Percentiles rank a stretch among this genome's conserved stretches.
Conservation (phyloP, 2,888 invertebrate genomes). For the Sycophila texana region DNA sequence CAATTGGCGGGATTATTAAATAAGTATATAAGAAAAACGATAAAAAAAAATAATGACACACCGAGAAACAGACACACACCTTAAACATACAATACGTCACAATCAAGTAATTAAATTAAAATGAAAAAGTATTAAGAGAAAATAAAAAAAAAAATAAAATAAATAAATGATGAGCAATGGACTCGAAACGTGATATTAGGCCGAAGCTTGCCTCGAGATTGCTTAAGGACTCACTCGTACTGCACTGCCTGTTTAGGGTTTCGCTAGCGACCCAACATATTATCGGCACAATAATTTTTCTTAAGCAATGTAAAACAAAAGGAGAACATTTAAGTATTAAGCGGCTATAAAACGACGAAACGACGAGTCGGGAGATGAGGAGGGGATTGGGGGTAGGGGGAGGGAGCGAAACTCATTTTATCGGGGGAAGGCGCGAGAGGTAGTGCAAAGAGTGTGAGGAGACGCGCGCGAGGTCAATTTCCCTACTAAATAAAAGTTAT, state of each 20-base stretch:
- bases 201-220: conserved; percentile 76
- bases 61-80: conserved; percentile 33
- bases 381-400: not conserved
- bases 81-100: conserved; percentile 51
- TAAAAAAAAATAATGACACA: conserved; percentile 59
- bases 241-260: conserved; percentile 76
- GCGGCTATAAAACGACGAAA: conserved; percentile 47
- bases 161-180: conserved; percentile 73
- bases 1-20: conserved; percentile 32
- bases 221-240: conserved; percentile 75
- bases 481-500: conserved; percentile 48
- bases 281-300: conserved; percentile 76
- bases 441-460: not conserved
- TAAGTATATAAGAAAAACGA: conserved; percentile 38
- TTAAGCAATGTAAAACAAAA: conserved; percentile 70
- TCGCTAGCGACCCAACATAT: conserved; percentile 74
- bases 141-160: conserved; percentile 61
- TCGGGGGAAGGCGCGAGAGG: not conserved
- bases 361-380: conserved; percentile 29
- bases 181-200: conserved; percentile 76
- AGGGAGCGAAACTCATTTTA: not conserved
- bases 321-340: conserved; percentile 51
- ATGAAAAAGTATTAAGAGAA: conserved; percentile 18
- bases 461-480: conserved; percentile 50
- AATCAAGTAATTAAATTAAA: conserved; percentile 51